phyloP scores from a whole-genome alignment of 1,140 invertebrate species.

The Xylocopa sonorina region DNA sequence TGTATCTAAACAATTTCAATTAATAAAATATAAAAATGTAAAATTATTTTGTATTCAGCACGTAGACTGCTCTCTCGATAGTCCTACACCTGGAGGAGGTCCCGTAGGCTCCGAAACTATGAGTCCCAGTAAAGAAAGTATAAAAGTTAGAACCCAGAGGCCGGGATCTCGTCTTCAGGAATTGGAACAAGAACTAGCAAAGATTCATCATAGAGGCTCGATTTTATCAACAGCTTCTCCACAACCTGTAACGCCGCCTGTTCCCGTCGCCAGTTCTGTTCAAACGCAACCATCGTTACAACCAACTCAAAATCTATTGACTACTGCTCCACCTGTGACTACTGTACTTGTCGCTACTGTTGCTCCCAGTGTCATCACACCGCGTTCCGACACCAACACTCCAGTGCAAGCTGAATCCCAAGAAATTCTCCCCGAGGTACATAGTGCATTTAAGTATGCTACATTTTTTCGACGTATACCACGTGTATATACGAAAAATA shows the following conservation, averaged over 20 bases:
- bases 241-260: slow-evolving; percentile 72
- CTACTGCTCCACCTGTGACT: slow-evolving; percentile 68
- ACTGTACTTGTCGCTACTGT: slow-evolving; percentile 71
- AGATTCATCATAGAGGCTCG: slow-evolving; percentile 77
- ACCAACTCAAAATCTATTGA: slow-evolving; percentile 66
- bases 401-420: slow-evolving; percentile 71
- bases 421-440: slow-evolving; percentile 72
- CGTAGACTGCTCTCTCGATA: slow-evolving; percentile 70
- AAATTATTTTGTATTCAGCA: slow-evolving; percentile 58
- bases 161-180: slow-evolving; percentile 78
- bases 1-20: neutral
- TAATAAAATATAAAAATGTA: slow-evolving; percentile 11
- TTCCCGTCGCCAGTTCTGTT: slow-evolving; percentile 61
- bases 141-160: slow-evolving; percentile 72
- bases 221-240: slow-evolving; percentile 69
- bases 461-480: neutral
- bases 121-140: slow-evolving; percentile 78
- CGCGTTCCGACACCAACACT: slow-evolving; percentile 70
- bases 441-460: slow-evolving; percentile 9
- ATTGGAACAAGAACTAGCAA: slow-evolving; percentile 78
- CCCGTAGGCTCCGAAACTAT: slow-evolving; percentile 70
- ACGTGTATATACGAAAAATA: slow-evolving; percentile 25
- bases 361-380: slow-evolving; percentile 67
- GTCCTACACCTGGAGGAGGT: slow-evolving; percentile 70
- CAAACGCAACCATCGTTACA: slow-evolving; percentile 59